Evolutionary conservation across 2,113 vertebrate genomes (phyloP), one percentile per base, ranked within the genome.

Genomic region (Etia nguti): DNA sequence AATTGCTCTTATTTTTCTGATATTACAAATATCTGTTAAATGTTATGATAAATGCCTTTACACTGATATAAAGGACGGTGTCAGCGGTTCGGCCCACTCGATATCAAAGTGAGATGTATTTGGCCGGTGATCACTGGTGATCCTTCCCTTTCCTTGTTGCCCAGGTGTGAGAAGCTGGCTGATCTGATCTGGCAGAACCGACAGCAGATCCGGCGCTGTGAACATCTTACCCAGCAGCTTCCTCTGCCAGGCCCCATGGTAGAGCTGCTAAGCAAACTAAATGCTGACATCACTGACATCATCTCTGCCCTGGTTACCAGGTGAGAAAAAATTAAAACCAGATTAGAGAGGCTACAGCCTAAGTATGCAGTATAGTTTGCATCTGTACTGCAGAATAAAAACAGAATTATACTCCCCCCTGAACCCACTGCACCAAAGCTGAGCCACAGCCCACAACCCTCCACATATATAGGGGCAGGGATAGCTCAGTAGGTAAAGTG

Each of bases 181-280:
- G 98, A 99, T 92, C 96, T 98, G 84, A 98, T 99, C 92, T 98
- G 98, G 98, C 98, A 99, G 96, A 99, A 99, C 94, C 95, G 98
- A 86, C 98, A 99, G 95, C 98, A 99, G 96, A 98, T 98, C 86
- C 96, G 98, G 22, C 96, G 98, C 22, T 98, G 97, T 0, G 98
- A 99, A 94, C 98, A 99, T 92, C 92, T 99, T 18, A 98, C 98
- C 52, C 98, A 98, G 93, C 98, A 99, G 95, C 96, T 99, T 81
- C 98, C 98, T 0, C 97, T 99, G 86, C 97, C 98, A 0, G 98
- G 98, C 16, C 97, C 97, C 0, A 98, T 98, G 93, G 97, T 98
- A 86, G 97, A 98, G 84, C 97, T 98, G 90, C 96, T 99, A 79
- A 96, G 95, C 0, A 98, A 98, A 82, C 97, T 98, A 81, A 98